Evolutionary conservation across 2,888 invertebrate genomes (phyloP).

Genomic region (Beris chalybata): DNA sequence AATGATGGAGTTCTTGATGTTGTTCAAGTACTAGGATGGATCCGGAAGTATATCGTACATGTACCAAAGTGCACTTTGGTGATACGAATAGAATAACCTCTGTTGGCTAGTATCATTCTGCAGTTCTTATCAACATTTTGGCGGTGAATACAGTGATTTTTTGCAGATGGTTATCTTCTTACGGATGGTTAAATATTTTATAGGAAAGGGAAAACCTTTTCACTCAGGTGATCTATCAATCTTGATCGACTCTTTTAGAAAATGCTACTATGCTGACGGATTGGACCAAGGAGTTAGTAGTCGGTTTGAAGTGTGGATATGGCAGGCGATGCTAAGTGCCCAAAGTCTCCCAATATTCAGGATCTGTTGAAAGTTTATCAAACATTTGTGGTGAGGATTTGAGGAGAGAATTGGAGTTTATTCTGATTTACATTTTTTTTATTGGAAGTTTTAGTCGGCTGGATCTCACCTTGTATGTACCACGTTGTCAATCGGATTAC

Average conservation of each 20-base stretch:
- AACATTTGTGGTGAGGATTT: slow-evolving; percentile 12
- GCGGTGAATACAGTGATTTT: slow-evolving; percentile 50
- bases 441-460: slow-evolving; percentile 38
- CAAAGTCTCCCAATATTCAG: slow-evolving; percentile 40
- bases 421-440: slow-evolving; percentile 12
- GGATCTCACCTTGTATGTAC: slow-evolving; percentile 46
- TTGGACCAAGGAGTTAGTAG: slow-evolving; percentile 49
- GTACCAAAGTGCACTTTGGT: too few relatives aligned
- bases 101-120: slow-evolving; percentile 57
- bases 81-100: slow-evolving; percentile 53
- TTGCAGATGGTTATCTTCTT: not conserved
- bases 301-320: slow-evolving; percentile 43
- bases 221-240: slow-evolving; percentile 54
- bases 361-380: slow-evolving; percentile 4
- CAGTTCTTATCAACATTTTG: slow-evolving; percentile 52
- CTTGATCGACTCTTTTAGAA: slow-evolving; percentile 54
- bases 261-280: slow-evolving; percentile 51
- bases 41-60: slow-evolving; percentile 51
- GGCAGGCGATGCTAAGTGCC: slow-evolving; percentile 47
- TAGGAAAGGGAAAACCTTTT: slow-evolving; percentile 50
- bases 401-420: slow-evolving; percentile 2
- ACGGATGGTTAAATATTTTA: not conserved
- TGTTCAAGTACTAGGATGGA: slow-evolving; percentile 55
- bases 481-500: slow-evolving; percentile 60
- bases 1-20: slow-evolving; percentile 57